Conservation (phyloP, 1,140 invertebrate species). For the Goniozus legneri region DNA sequence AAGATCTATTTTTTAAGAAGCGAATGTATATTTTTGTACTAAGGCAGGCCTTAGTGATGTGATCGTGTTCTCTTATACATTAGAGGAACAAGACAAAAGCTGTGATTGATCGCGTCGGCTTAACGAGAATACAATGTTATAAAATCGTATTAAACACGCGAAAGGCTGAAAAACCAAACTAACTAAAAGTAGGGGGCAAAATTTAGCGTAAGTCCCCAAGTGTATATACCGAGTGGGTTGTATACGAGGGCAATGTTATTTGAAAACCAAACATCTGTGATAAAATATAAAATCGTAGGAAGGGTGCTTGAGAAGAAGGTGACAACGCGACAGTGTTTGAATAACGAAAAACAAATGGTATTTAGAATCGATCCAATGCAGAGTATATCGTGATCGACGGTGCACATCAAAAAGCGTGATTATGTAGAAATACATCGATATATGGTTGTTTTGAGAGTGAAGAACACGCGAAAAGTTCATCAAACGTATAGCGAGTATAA, state of each 20-base stretch:
- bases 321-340: conserved; percentile 10
- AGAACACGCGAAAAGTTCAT: no score
- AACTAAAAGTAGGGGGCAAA: no score
- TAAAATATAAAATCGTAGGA: conserved; percentile 47
- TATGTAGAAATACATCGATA: no score
- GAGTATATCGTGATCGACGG: no score
- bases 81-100: conserved; percentile 18
- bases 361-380: no score
- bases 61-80: conserved; percentile 24
- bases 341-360: no score
- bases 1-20: conserved; percentile 56
- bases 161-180: no score
- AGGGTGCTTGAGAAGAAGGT: conserved; percentile 32
- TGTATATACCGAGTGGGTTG: conserved; percentile 33
- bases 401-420: no score
- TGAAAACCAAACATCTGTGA: conserved; percentile 52
- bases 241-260: conserved; percentile 21
- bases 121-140: conserved; percentile 18
- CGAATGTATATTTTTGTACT: conserved; percentile 55
- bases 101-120: conserved; percentile 25
- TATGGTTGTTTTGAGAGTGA: no score
- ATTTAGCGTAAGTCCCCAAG: no score
- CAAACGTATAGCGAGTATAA: no score
- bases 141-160: no score
- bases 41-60: conserved; percentile 52